These are phyloP conservation scores for Lamproptera curius DNA, from an alignment of 2,888 invertebrate species.

Conservation along the genomic window DNA sequence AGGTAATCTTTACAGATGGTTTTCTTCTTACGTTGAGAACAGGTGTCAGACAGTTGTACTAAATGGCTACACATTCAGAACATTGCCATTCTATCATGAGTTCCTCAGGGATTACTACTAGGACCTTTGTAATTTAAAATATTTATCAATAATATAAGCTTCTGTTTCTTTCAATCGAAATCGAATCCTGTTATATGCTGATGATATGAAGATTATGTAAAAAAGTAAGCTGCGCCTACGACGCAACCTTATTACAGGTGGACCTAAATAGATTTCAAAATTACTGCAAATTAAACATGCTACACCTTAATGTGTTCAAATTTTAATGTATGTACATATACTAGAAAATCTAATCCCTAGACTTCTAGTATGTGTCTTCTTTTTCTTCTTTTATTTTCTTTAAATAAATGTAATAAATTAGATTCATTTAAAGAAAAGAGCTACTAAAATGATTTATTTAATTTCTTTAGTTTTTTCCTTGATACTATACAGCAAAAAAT, in stretches of 20 bases:
- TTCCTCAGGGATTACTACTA: conserved; percentile 13
- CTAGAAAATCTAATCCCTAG: background rate
- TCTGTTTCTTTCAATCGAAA: conserved; percentile 6
- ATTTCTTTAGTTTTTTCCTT: too few species aligned
- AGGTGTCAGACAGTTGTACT: conserved; percentile 6
- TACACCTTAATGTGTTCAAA: conserved; percentile 23
- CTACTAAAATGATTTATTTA: too few species aligned
- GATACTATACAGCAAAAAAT: too few species aligned
- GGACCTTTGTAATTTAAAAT: conserved; percentile 4
- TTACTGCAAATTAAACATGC: conserved; percentile 16
- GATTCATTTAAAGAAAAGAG: too few species aligned
- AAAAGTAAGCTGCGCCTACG: background rate
- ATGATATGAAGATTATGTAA: conserved; percentile 20
- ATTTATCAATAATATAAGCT: conserved; percentile 7
- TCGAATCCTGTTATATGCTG: conserved; percentile 14
- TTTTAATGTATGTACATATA: conserved; percentile 7
- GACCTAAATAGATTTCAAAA: conserved; percentile 18
- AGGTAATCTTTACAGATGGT: conserved; percentile 13
- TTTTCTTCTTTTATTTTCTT: too few species aligned
- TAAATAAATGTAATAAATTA: too few species aligned
- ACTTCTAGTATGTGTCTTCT: too few species aligned
- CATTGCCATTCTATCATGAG: conserved; percentile 9
- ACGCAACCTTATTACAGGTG: conserved; percentile 8
- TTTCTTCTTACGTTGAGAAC: conserved; percentile 11
- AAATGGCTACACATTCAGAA: background rate